Evolutionary conservation across 92 coral and sea anemone genomes (phyloP), one percentile per base, ranked within the genome.

Genomic region (Epizoanthus ramosus): DNA sequence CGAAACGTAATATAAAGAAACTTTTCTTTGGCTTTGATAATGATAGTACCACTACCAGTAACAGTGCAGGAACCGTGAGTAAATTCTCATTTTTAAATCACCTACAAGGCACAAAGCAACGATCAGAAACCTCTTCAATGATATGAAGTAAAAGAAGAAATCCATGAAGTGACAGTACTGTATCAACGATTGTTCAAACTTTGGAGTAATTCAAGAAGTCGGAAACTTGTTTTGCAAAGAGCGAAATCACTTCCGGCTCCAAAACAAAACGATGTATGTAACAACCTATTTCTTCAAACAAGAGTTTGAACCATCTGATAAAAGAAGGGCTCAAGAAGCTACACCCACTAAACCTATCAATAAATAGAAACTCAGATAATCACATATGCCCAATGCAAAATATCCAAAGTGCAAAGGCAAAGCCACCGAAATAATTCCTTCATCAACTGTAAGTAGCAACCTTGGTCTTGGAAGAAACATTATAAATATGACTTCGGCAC

Each of bases 211-310:
- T 76, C 71, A 54, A 50, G 54, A 50, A 50, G 54, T 50, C 54
- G 54, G 54, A 50, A 50, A 50, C 54, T 50, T 50, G 54, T 50
- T 50, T 50, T 50, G 7, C 54, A 10, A 10, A 50, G 54, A 50
- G 16, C 3, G 14, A 50, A 77, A 19, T 77, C 71, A 77, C 82
- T 77, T 77, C 82, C 82, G 82, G 82, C 70, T 33, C 71, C 54
- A 13, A 60, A 77, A 77, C 80, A 74, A 50, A 19, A 77, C n/a
- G n/a, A 71, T 21, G 47, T 17, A 71, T 18, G 16, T 45, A 8
- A 19, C 6, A 67, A 4, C 72, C 21, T 31, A 9, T 41, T 33
- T 15, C 14, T 33, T 67, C 8, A n/a, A 67, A 67, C 72, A 19
- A 16, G 3, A 67, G 39, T 28, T 67, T 67, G 8, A 67, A 19